Base-by-base conservation (phyloP, 2,113 vertebrate genomes). In the Lipotes vexillifer region DNA sequence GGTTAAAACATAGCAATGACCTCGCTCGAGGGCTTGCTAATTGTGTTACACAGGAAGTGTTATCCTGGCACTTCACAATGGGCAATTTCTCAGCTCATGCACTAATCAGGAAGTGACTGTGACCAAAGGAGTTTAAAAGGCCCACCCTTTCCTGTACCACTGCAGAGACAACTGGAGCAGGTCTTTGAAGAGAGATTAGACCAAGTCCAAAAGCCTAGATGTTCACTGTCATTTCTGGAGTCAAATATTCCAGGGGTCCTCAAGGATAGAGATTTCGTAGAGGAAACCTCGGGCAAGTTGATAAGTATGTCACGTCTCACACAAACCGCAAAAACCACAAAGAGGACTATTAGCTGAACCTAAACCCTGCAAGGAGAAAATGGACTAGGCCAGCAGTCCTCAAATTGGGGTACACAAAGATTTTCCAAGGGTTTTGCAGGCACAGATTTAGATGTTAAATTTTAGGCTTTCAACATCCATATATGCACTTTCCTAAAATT, bases 31-130 rank as follows among this genome's bases (percentile, higher is more conserved):
- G 21, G 61, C 23, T 90, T 66, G 77, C 36, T 94, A 68, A 97
- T 96, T 97, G 96, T 98, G 83, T 90, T 93, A 17, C 55, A 86
- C 49, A 86, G 97, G 97, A 97, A 98, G 52, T 59, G 41, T 49
- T 75, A 93, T 49, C 72, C 46, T 94, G 88, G 88, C 66, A 82
- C 85, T 81, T 72, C 61, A 97, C 94, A 97, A 97, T 97, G 94
- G 66, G 66, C 20, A 41, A 10, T 82, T 88, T 97, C 96, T 94
- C 66, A 96, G 66, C 78, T 91, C 66, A 9, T 63, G 61, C 5
- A 5, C 46, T 88, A 91, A 66, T 82, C 85, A 91, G 97, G 94
- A 97, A 97, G 86, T 94, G 75, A 52, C 71, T 74, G 23, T 68
- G 77, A 93, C 88, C 77, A 66, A 94, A 65, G n/a, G 44, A 87